These are phyloP conservation scores for Xenotilapia flavipinnis DNA, from an alignment of 2,113 vertebrate species.

Conservation along the genomic window DNA sequence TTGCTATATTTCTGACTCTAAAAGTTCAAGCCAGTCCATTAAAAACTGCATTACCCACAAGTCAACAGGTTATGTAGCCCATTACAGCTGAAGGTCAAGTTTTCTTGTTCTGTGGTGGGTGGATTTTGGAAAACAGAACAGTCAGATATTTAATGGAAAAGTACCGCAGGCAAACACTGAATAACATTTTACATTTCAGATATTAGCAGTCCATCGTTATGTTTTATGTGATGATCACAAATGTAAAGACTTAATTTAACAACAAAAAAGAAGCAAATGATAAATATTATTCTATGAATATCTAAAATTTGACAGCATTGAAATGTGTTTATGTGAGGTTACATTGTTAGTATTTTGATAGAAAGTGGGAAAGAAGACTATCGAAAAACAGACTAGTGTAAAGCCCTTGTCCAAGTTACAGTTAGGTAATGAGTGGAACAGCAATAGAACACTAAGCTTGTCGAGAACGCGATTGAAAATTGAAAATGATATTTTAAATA, in stretches of 20 bases:
- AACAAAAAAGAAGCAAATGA: background rate
- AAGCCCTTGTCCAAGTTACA: background rate
- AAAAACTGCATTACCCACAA: conserved; percentile 56
- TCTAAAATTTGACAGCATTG: background rate
- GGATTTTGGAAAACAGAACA: conserved; percentile 7
- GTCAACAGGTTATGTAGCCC: conserved; percentile 52
- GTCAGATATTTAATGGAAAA: background rate
- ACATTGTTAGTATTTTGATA: background rate
- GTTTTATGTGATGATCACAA: background rate
- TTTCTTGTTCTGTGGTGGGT: background rate
- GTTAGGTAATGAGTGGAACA: no score
- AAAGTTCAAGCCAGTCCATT: conserved; percentile 49
- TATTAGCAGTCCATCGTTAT: background rate
- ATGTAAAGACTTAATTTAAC: background rate
- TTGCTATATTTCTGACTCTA: background rate
- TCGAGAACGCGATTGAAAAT: background rate
- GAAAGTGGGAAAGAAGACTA: background rate
- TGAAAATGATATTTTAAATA: background rate
- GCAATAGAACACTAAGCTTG: background rate
- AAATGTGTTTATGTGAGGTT: background rate
- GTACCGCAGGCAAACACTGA: background rate
- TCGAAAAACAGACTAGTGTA: background rate
- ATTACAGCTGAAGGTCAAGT: conserved; percentile 51
- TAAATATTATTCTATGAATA: background rate
- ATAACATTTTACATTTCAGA: background rate